Evolutionary conservation across 2,888 invertebrate genomes (phyloP).

Genomic region (Strigamia transsilvanica): DNA sequence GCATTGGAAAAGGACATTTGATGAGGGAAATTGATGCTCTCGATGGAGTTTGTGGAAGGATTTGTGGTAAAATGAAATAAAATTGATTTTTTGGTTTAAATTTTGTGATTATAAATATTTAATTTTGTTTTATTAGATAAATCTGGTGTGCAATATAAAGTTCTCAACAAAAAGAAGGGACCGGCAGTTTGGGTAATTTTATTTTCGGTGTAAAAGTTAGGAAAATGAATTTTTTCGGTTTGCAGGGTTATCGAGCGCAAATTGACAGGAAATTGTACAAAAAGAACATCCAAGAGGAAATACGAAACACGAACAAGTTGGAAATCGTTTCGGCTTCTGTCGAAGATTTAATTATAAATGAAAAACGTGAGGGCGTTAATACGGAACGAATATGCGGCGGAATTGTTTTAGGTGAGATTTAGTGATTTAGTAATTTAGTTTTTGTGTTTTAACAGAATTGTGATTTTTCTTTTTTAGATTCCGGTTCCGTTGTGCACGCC

Average conservation of each 20-base stretch:
- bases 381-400: constrained; percentile 54
- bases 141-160: constrained; percentile 81
- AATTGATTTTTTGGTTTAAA: neutral
- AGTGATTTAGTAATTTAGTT: too few species aligned
- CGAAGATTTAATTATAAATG: constrained; percentile 76
- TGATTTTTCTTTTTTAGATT: constrained; percentile 40
- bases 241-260: constrained; percentile 80
- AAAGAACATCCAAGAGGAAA: constrained; percentile 75
- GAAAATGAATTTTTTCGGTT: neutral
- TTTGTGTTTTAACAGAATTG: neutral
- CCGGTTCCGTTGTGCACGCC: constrained; percentile 70
- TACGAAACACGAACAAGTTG: constrained; percentile 73
- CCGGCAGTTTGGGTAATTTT: constrained; percentile 80
- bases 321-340: constrained; percentile 76
- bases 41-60: constrained; percentile 81
- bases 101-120: too few species aligned
- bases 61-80: constrained; percentile 71
- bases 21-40: constrained; percentile 88
- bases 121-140: constrained; percentile 66
- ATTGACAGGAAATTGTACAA: constrained; percentile 85
- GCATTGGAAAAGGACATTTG: constrained; percentile 89
- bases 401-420: constrained; percentile 56
- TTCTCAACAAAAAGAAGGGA: constrained; percentile 81
- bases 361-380: constrained; percentile 55
- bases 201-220: neutral